Evolutionary conservation across 1,140 invertebrate species (phyloP), one percentile per base, ranked within the genome.

Genomic region (Agrypnia vestita): DNA sequence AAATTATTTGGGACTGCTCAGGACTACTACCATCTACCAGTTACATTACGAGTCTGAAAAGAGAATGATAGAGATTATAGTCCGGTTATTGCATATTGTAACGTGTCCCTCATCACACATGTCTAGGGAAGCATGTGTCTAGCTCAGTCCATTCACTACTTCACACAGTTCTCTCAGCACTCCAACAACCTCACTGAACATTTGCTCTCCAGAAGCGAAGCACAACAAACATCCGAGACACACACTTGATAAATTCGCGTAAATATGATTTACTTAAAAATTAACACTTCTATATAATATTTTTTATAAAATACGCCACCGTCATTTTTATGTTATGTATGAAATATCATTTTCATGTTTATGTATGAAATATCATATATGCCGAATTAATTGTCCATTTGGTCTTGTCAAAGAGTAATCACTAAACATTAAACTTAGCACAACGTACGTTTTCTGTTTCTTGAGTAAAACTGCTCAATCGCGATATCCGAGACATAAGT

Each of bases 11-110:
- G 61, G 61, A 64, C 61, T 35, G 61, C 61, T 35, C 61, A 12
- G 61, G 61, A 44, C 61, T 72, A 53, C 46, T 51, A 21, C 25
- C 10, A 56, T 56, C 53, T 13, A 15, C n/a, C 53, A 15, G 25
- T 35, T 35, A 25, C 19, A 64, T 64, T 64, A 64, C 12, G 61
- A 72, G 46, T 72, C 69, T 72, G 47, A 72, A 72, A 69, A 69
- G 64, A 69, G 64, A 69, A 69, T 69, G 43, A 35, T 64, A 69
- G 69, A 72, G 15, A 25, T 72, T 53, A 59, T 13, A 13, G 69
- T 72, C 69, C 69, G 17, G 46, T 19, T n/a, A 35, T 35, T 25
- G 51, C 69, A 72, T 53, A 53, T 53, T 25, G 19, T 56, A n/a
- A 56, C 11, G 53, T 17, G n/a, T 56, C n/a, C 53, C 53, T 17